Conservation (phyloP, 2,113 vertebrate genomes). For the Gobius niger region DNA sequence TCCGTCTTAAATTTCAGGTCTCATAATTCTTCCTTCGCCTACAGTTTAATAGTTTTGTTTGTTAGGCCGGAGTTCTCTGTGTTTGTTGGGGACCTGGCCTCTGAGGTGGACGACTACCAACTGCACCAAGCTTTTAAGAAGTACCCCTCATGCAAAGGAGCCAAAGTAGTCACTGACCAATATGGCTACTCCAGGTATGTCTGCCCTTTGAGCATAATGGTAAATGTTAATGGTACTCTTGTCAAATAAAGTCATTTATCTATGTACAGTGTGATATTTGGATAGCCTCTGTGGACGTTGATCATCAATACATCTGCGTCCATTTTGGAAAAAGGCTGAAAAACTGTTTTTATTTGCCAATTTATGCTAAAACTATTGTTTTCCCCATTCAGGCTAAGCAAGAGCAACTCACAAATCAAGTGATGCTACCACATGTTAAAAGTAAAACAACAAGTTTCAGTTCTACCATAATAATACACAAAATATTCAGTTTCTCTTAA, state of each 20-base stretch:
- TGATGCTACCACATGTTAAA: slow-evolving; percentile 87
- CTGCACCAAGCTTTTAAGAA: slow-evolving; percentile 92
- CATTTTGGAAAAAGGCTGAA: slow-evolving; percentile 61
- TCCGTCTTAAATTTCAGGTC: background rate
- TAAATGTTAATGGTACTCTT: background rate
- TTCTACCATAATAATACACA: slow-evolving; percentile 82
- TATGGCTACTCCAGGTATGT: slow-evolving; percentile 88
- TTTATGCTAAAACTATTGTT: slow-evolving; percentile 84
- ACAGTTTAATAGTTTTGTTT: background rate
- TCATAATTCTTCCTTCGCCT: too few relatives aligned
- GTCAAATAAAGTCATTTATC: slow-evolving; percentile 23
- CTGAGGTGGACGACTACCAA: slow-evolving; percentile 89
- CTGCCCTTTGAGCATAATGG: background rate
- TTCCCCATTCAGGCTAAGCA: slow-evolving; percentile 86
- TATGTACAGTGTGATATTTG: slow-evolving; percentile 37
- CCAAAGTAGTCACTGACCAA: slow-evolving; percentile 90
- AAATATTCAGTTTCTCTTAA: slow-evolving; percentile 72
- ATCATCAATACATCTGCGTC: slow-evolving; percentile 56
- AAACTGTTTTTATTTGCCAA: slow-evolving; percentile 65
- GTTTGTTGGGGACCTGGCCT: slow-evolving; percentile 89
- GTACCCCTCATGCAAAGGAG: slow-evolving; percentile 87
- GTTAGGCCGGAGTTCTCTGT: slow-evolving; percentile 86
- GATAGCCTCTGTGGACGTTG: slow-evolving; percentile 55
- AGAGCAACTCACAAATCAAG: slow-evolving; percentile 86
- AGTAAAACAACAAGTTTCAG: slow-evolving; percentile 85